Base-by-base conservation (phyloP, 2,888 invertebrate species). In the Chrysolina americana region DNA sequence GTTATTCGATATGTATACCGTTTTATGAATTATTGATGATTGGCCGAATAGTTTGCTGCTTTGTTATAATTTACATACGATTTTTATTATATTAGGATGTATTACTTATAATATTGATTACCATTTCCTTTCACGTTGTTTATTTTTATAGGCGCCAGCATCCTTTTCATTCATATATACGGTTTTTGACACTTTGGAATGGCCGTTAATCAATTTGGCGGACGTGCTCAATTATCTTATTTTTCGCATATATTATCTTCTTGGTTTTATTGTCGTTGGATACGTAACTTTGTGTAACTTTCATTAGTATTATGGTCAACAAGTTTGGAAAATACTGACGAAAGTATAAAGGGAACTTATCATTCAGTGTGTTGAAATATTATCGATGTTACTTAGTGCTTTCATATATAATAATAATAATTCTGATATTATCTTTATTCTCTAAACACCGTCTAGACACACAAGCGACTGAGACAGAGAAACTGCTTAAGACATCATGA, bases 11-110 rank as follows among this genome's bases (percentile, higher is more conserved):
- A 17, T 63, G 28, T 68, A 13, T 28, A 63, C 41, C 19, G 41
- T 11, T 23, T 44, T 23, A 68, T 73, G 68, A 73, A 73, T 73
- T 44, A 73, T 73, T 73, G 23, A 59, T 59, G 59, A 59, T 59
- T n/a, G 36, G 9, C 36, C n/a, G 36, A n/a, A 36, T 4, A 59
- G 15, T 28, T n/a, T 13, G 17, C n/a, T 15, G n/a, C 59, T 28
- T 59, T 59, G 28, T 23, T 36, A 36, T 59, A 59, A 59, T 59
- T 59, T 59, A 28, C 59, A 59, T 59, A 28, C 8, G 36, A n/a
- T 59, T 59, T 59, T 36, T 28, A 15, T 59, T 36, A 36, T 28
- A 36, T 59, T 59, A n/a, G 59, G 59, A 59, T 28, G 28, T n/a
- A 59, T 59, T 59, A 59, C 23, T 59, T 36, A 59, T 28, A n/a